Evolutionary conservation across 2,797 vertebrate species (phyloP).

Genomic region (Cyclopterus lumpus): DNA sequence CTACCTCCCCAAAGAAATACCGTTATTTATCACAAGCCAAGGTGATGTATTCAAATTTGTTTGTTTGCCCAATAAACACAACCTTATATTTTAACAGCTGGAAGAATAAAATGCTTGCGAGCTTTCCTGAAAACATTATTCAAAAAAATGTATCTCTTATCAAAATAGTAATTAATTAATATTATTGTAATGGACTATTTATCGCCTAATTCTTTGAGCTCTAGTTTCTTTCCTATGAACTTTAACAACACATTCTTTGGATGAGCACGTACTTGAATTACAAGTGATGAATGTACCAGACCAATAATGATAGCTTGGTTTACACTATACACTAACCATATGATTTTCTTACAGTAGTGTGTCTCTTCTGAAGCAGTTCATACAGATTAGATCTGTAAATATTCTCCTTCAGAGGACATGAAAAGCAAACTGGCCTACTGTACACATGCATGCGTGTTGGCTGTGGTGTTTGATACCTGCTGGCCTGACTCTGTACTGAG

Average conservation of each 20-base stretch:
- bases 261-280: background rate
- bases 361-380: background rate
- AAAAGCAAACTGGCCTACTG: background rate
- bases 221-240: background rate
- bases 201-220: background rate
- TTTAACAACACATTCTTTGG: background rate
- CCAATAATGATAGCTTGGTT: slow-evolving; percentile 2
- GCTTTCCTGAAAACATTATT: background rate
- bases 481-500: slow-evolving; percentile 69
- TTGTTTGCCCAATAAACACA: background rate
- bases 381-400: background rate
- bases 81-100: background rate
- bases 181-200: background rate
- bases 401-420: background rate
- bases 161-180: background rate
- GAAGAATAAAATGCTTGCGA: background rate
- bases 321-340: background rate
- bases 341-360: background rate
- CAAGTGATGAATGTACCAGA: background rate
- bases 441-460: slow-evolving; percentile 16
- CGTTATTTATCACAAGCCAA: background rate
- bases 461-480: slow-evolving; percentile 69
- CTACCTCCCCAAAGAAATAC: no score
- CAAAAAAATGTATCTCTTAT: background rate
- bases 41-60: background rate